Evolutionary conservation across 2,113 vertebrate species (phyloP).

Genomic region (Furnarius figulus): DNA sequence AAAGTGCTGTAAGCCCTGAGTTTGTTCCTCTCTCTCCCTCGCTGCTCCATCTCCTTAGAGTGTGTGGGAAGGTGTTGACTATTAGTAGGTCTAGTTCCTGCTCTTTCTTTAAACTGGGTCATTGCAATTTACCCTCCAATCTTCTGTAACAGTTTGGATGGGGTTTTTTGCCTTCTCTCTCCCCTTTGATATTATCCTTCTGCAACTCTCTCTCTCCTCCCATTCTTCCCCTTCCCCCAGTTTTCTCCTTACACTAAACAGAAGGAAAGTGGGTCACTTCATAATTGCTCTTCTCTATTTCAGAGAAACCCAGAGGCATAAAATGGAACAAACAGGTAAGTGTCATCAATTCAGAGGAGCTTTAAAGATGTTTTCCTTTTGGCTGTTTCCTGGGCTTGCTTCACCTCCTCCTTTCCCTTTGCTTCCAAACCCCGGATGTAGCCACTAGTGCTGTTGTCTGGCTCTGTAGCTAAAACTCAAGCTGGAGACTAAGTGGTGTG

Average conservation of each 20-base stretch:
- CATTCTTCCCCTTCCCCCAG: background rate
- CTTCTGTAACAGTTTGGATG: background rate
- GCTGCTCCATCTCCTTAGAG: background rate
- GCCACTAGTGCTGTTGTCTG: background rate
- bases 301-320: background rate
- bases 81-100: conserved; percentile 46
- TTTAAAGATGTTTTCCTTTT: conserved; percentile 17
- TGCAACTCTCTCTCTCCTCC: background rate
- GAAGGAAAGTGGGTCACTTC: conserved; percentile 29
- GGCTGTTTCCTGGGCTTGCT: background rate
- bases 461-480: conserved; percentile 34
- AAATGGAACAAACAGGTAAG: conserved; percentile 8
- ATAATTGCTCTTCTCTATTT: conserved; percentile 24
- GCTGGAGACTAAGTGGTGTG: conserved; percentile 19
- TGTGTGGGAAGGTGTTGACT: conserved; percentile 36
- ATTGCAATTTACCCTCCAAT: conserved; percentile 11
- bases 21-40: background rate
- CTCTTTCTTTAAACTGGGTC: conserved; percentile 44
- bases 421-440: background rate
- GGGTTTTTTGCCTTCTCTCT: background rate
- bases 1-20: background rate
- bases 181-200: background rate
- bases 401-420: background rate
- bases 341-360: background rate
- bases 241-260: background rate